Conservation (phyloP, 2,888 invertebrate species). For the Microplitis deprimator region DNA sequence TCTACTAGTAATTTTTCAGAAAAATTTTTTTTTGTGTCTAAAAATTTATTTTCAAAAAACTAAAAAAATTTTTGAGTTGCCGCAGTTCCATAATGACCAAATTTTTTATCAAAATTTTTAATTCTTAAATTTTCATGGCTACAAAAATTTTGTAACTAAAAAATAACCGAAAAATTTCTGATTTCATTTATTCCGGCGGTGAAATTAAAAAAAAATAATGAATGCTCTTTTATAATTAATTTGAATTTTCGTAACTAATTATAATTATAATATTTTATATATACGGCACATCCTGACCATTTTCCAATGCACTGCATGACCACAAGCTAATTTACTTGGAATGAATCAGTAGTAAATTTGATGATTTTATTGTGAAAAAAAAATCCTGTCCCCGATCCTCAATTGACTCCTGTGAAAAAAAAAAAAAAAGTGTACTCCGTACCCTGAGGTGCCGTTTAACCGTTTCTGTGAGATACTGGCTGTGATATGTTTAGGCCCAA, state of each 20-base stretch:
- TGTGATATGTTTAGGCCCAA: slow-evolving; percentile 79
- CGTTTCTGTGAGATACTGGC: slow-evolving; percentile 10
- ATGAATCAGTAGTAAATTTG: slow-evolving; percentile 1
- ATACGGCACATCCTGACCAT: slow-evolving; percentile 70
- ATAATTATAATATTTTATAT: slow-evolving; percentile 48
- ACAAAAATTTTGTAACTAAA: too few relatives aligned
- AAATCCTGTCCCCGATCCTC: not conserved
- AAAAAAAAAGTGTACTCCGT: slow-evolving; percentile 50
- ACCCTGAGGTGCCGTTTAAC: slow-evolving; percentile 64
- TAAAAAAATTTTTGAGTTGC: not conserved
- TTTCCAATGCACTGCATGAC: slow-evolving; percentile 68
- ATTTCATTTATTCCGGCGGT: not conserved
- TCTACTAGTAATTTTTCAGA: not conserved
- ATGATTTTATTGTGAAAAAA: not conserved
- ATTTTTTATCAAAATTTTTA: too few relatives aligned
- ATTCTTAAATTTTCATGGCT: too few relatives aligned
- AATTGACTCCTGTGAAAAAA: slow-evolving; percentile 33
- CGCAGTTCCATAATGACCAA: too few relatives aligned
- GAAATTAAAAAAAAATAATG: not conserved
- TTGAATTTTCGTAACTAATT: slow-evolving; percentile 47
- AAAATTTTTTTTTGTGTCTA: too few relatives aligned
- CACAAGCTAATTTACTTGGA: too few relatives aligned
- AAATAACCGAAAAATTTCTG: too few relatives aligned
- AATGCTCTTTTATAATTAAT: not conserved
- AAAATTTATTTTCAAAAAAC: not conserved